Evolutionary conservation across 1,140 invertebrate species (phyloP), one percentile per base, ranked within the genome.

Genomic region (Eriosoma lanigerum): DNA sequence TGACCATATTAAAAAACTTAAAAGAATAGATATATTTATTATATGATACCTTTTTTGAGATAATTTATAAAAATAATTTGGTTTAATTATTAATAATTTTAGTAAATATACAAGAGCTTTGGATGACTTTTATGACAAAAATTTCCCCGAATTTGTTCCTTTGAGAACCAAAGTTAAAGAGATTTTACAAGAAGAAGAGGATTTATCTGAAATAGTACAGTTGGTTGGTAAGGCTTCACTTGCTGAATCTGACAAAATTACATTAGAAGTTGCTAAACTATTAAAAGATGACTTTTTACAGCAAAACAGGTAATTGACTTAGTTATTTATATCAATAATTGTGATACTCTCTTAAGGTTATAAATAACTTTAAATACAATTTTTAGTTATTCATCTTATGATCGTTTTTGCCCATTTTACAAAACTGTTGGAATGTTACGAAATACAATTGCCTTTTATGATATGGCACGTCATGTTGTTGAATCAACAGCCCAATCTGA

Each of bases 261-360:
- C 97, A 0, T 89, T 99, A 48, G 98, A 99, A 89, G 96, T 99
- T 60, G 97, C 98, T 83, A 98, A 97, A 87, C 87, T 99, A 82
- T 89, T 99, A 73, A 99, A 99, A 87, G 98, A 99, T 86, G 98
- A 99, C 89, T 99, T 99, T 89, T 88, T 99, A 83, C 98, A 99
- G 89, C 98, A 99, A 87, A 97, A 97, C 89, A 94, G 94, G 89
- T 93, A 87, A 70, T 84, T 46, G 48, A 46, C 44, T 64, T 19
- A n/a, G 48, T 5, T 80, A 12, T 5, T 19, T 38, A 4, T 38
- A 38, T 38, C n/a, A 66, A n/a, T 44, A 24, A 8, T 52, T 21
- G 17, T 44, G 17, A 1, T 32, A 73, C 38, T 38, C 1, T 38
- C 9, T 6, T 56, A n/a, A 29, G 4, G 13, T 29, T 26, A n/a